Base-by-base conservation (phyloP, 1,140 invertebrate species). In the Uloborus diversus region DNA sequence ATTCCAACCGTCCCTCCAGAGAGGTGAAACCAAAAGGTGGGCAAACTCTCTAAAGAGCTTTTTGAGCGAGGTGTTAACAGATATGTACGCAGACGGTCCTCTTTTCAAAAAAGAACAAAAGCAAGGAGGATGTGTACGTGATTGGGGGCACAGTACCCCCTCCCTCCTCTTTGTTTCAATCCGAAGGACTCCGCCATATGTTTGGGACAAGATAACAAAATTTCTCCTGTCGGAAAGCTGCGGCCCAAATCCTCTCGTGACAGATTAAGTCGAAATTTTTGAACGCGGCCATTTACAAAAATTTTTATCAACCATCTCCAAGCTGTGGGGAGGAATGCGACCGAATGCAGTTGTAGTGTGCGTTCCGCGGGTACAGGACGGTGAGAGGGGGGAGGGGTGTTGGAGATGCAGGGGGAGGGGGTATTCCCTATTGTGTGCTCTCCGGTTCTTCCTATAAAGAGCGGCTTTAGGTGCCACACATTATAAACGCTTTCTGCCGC, bases 221-320 rank as follows among this genome's bases (percentile, higher is more conserved):
- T 78, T 65, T 66, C 62, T 28, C 23, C 61, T 66, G 61, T 62
- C 59, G 59, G 32, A 17, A 33, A 62, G 59, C 13, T 30, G 17
- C 42, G 33, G 49, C 30, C 73, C 49, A 66, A 65, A 66, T 47
- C 33, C 73, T 78, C 73, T 25, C 47, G 73, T 64, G 73, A 78
- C 73, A 78, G 73, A 78, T 78, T 78, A 78, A 78, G 73, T 78
- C 73, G 61, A 78, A 78, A 78, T 78, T 78, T 78, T 78, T 78
- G 73, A 78, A 57, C 61, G 27, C 49, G 73, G 73, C 73, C 73
- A 78, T 78, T 78, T 78, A 78, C 73, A 78, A 78, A 78, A 78
- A 78, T 78, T 78, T 78, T 78, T 78, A 78, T 78, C 73, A 78
- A 65, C 73, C 30, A 78, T 78, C 73, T 75, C 70, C 71, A 75